Evolutionary conservation across 2,888 invertebrate genomes (phyloP).

Genomic region (Desoria tigrina): DNA sequence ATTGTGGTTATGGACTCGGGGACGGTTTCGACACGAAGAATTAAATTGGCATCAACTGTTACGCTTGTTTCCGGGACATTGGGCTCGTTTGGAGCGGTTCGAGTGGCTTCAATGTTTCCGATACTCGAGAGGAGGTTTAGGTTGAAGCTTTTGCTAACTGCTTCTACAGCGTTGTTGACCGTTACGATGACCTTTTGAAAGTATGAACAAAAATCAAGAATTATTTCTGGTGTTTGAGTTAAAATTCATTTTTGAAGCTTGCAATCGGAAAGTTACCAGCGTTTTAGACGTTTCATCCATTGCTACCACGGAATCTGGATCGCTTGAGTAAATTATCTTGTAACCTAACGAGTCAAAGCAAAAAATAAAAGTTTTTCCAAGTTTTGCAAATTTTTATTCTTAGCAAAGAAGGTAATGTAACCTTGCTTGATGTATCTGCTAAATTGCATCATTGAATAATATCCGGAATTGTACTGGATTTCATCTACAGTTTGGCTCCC

Average conservation of each 20-base stretch:
- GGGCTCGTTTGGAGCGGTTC: conserved; percentile 1
- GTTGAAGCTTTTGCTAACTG: conserved; percentile 18
- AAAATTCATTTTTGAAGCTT: no score
- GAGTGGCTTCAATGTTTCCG: conserved; percentile 20
- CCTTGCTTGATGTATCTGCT: conserved; percentile 50
- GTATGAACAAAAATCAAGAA: background rate
- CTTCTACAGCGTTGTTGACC: conserved; percentile 11
- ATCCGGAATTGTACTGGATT: conserved; percentile 47
- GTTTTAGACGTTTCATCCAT: conserved; percentile 23
- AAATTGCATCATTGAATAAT: conserved; percentile 48
- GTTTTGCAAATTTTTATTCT: background rate
- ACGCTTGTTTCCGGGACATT: conserved; percentile 11
- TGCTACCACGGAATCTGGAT: conserved; percentile 45
- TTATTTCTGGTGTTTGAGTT: background rate
- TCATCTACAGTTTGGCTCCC: conserved; percentile 30
- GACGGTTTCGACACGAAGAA: conserved; percentile 22
- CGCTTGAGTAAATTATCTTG: conserved; percentile 33
- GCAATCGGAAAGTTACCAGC: no score
- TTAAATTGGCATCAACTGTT: conserved; percentile 8
- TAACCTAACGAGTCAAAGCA: conserved; percentile 31
- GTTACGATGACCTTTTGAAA: conserved; percentile 35
- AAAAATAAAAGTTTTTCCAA: background rate
- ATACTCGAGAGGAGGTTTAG: conserved; percentile 17
- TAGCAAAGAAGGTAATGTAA: conserved; percentile 12
- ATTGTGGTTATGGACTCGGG: conserved; percentile 46